A percentile compares a stretch with the other conserved stretches of the same genome.
phyloP scores from a whole-genome alignment of 2,113 vertebrate species.

The Brachyhypopomus occidentalis region DNA sequence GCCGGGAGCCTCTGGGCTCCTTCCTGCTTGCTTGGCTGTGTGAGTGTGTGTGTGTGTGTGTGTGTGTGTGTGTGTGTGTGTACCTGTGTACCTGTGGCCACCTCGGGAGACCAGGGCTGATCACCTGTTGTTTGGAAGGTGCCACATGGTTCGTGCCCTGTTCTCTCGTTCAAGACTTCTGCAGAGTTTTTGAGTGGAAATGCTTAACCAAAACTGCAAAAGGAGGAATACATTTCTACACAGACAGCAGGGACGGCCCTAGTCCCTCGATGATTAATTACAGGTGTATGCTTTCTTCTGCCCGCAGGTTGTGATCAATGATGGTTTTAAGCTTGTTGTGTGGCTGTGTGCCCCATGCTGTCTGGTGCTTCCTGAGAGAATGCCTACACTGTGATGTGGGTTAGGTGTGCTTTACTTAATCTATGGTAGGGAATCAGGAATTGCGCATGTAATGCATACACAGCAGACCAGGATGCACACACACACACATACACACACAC shows the following conservation, averaged over 20 bases:
- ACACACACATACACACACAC: not conserved
- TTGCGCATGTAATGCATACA: slow-evolving; percentile 4
- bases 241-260: not conserved
- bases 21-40: not conserved
- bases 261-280: slow-evolving; percentile 36
- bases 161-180: not conserved
- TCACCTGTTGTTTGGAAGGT: not conserved
- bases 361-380: not conserved
- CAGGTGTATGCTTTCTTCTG: slow-evolving; percentile 22
- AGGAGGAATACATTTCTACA: slow-evolving; percentile 28
- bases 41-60: too few species aligned
- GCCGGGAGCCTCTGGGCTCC: not conserved
- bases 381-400: not conserved
- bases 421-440: not conserved
- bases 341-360: slow-evolving; percentile 11
- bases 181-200: not conserved
- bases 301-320: slow-evolving; percentile 39
- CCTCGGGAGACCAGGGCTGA: not conserved
- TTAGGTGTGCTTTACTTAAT: slow-evolving; percentile 7
- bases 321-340: slow-evolving; percentile 20
- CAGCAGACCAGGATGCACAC: not conserved
- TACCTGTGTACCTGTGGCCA: not conserved
- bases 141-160: slow-evolving; percentile 8
- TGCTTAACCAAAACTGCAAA: not conserved
- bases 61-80: not conserved